A percentile compares a stretch with the other conserved stretches of the same genome.
Conservation (phyloP, 1,140 invertebrate species). For the Drosophila sulfurigaster region DNA sequence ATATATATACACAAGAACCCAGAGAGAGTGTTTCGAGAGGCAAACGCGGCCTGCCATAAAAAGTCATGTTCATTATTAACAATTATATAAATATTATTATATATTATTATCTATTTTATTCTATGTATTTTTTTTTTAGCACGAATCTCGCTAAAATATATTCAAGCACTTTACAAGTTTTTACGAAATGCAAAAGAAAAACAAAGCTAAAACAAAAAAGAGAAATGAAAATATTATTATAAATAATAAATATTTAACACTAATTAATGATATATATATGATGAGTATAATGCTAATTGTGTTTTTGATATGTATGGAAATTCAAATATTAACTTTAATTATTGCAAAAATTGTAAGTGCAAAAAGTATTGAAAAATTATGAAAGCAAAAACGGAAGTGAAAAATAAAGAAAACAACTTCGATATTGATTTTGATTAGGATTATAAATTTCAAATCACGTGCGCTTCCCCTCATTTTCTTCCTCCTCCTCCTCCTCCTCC, state of each 20-base stretch:
- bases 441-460: conserved; percentile 3
- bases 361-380: conserved; percentile 23
- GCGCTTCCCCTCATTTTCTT: not conserved
- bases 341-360: conserved; percentile 12
- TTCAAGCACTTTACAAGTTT: conserved; percentile 48
- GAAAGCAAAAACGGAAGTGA: conserved; percentile 7
- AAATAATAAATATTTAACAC: conserved; percentile 36
- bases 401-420: conserved; percentile 10
- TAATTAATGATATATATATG: conserved; percentile 19
- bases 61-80: conserved; percentile 79
- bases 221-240: conserved; percentile 21
- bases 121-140: conserved; percentile 61
- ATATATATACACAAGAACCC: conserved; percentile 13
- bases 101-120: conserved; percentile 39
- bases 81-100: conserved; percentile 38
- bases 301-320: conserved; percentile 18
- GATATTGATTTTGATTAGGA: conserved; percentile 12
- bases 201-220: conserved; percentile 3
- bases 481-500: not conserved
- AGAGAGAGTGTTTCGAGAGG: conserved; percentile 33
- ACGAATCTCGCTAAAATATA: conserved; percentile 62
- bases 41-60: conserved; percentile 63
- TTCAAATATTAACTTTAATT: conserved; percentile 27
- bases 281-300: conserved; percentile 17
- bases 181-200: conserved; percentile 48